These are phyloP conservation scores for Bambusicola thoracicus DNA, from an alignment of 2,113 vertebrate species.

Conservation along the genomic window DNA sequence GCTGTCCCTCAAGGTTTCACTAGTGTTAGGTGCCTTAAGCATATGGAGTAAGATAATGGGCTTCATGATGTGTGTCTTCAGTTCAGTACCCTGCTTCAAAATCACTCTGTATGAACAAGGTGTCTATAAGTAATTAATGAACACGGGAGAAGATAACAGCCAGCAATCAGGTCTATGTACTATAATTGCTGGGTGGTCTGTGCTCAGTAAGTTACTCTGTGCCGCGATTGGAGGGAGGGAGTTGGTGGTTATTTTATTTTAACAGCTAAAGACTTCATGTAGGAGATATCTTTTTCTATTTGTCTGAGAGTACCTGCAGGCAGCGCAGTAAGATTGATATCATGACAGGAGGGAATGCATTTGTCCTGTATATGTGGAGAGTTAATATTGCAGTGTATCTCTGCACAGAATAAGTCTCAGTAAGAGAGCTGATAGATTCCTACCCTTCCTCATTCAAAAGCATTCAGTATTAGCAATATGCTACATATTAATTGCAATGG, in stretches of 20 bases:
- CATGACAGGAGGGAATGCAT: not conserved
- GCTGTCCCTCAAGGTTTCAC: not conserved
- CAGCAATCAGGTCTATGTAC: not conserved
- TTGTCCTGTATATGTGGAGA: not conserved
- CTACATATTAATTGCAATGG: not conserved
- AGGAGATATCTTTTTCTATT: not conserved
- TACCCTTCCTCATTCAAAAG: not conserved
- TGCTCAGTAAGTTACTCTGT: not conserved
- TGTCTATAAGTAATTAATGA: not conserved
- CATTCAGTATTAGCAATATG: not conserved
- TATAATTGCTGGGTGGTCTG: not conserved
- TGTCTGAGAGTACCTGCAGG: not conserved
- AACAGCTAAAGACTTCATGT: not conserved
- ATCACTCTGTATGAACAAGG: fast-evolving
- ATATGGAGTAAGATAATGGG: fast-evolving
- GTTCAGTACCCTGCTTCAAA: not conserved
- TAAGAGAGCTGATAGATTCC: not conserved
- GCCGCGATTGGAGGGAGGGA: not conserved
- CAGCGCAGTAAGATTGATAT: not conserved
- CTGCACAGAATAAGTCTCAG: not conserved
- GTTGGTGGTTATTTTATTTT: not conserved
- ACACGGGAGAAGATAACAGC: not conserved
- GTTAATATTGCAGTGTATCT: not conserved
- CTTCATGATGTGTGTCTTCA: no score
- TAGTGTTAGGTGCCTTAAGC: not conserved